phyloP scores from a whole-genome alignment of 2,888 invertebrate species.

The Phanerotoma sp. region DNA sequence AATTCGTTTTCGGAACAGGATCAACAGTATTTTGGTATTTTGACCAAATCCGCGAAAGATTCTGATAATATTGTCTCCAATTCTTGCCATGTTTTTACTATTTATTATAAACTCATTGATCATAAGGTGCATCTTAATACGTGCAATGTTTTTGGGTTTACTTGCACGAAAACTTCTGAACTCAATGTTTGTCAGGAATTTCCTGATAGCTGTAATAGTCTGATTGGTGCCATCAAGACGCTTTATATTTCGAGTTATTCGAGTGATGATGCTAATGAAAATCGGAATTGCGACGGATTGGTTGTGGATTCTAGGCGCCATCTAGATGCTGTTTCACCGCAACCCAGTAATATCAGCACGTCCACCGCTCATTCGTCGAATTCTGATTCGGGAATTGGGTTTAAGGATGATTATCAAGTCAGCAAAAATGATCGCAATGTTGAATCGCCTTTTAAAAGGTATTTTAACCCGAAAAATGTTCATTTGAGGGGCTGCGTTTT shows the following conservation, averaged over 20 bases:
- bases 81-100: constrained; percentile 94
- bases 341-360: constrained; percentile 81
- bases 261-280: constrained; percentile 47
- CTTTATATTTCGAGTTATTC: constrained; percentile 57
- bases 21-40: constrained; percentile 87
- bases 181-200: constrained; percentile 85
- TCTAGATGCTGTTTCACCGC: constrained; percentile 65
- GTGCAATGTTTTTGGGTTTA: constrained; percentile 81
- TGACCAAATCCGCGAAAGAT: constrained; percentile 73
- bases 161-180: constrained; percentile 78
- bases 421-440: constrained; percentile 77
- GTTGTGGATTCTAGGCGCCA: constrained; percentile 23
- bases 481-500: too few relatives aligned
- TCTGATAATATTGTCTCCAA: constrained; percentile 69
- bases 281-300: constrained; percentile 33
- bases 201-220: constrained; percentile 76
- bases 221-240: constrained; percentile 63
- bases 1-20: constrained; percentile 91
- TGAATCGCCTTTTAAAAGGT: not conserved
- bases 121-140: constrained; percentile 79
- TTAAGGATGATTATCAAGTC: constrained; percentile 78
- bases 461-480: not conserved
- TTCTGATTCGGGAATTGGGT: constrained; percentile 94
- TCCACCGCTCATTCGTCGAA: constrained; percentile 85
- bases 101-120: constrained; percentile 82